These are phyloP conservation scores for Centruroides vittatus DNA, from an alignment of 1,140 invertebrate genomes.

Conservation along the genomic window DNA sequence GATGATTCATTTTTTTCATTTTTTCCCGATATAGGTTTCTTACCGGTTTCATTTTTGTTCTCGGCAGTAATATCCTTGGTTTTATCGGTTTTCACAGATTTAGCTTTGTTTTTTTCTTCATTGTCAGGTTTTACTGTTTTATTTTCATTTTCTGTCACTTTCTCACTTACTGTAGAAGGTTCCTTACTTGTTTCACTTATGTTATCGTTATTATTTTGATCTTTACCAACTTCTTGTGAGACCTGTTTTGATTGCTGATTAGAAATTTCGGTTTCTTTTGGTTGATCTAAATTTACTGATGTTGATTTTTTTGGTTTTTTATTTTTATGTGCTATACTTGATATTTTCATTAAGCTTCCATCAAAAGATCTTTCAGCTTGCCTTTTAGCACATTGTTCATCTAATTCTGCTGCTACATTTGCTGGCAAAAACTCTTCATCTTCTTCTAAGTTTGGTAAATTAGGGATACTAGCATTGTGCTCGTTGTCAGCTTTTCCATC, in stretches of 20 bases:
- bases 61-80: background rate
- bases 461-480: conserved; percentile 6
- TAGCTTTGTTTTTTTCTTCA: conserved; percentile 4
- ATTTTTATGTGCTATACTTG: conserved; percentile 10
- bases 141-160: background rate
- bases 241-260: no score
- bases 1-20: background rate
- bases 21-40: background rate
- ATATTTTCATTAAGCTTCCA: conserved; percentile 8
- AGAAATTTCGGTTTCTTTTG: no score
- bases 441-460: conserved; percentile 2
- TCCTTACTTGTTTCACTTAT: background rate
- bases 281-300: background rate
- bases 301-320: conserved; percentile 15
- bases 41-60: background rate
- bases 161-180: background rate
- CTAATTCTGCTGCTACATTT: conserved; percentile 12
- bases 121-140: background rate
- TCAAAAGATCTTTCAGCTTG: conserved; percentile 11
- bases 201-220: background rate
- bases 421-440: conserved; percentile 15
- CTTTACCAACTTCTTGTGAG: no score
- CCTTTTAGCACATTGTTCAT: conserved; percentile 5
- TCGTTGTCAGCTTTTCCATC: conserved; percentile 7
- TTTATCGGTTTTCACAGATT: background rate